Evolutionary conservation across 2,888 invertebrate species (phyloP).

Genomic region (Cheilosia vernalis): DNA sequence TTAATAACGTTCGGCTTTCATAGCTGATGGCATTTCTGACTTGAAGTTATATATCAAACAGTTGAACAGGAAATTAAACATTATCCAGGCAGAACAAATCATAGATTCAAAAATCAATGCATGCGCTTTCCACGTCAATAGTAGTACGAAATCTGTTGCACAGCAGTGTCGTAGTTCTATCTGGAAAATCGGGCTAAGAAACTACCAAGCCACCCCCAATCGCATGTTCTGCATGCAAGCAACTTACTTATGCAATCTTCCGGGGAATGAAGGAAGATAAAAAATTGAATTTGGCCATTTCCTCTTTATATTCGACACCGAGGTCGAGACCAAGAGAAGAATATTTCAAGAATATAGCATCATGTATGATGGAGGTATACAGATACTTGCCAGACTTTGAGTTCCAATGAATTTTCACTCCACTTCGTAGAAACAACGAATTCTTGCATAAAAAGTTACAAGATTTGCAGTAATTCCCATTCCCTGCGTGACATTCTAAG

Average conservation of each 20-base stretch:
- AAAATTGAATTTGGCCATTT: slow-evolving; percentile 32
- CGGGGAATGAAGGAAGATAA: slow-evolving; percentile 28
- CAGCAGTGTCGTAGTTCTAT: slow-evolving; percentile 24
- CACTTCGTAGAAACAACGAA: slow-evolving; percentile 20
- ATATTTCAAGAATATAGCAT: slow-evolving; percentile 20
- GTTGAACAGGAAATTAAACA: slow-evolving; percentile 60
- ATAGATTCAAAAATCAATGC: slow-evolving; percentile 58
- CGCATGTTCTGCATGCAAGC: slow-evolving; percentile 32
- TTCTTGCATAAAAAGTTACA: slow-evolving; percentile 22
- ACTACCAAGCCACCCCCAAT: slow-evolving; percentile 27
- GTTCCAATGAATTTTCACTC: slow-evolving; percentile 44
- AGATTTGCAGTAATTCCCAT: slow-evolving; percentile 23
- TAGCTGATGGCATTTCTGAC: slow-evolving; percentile 7
- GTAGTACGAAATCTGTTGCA: slow-evolving; percentile 55
- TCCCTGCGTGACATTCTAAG: slow-evolving; percentile 33
- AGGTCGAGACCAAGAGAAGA: neutral
- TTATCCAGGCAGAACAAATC: slow-evolving; percentile 33
- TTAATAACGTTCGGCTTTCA: neutral
- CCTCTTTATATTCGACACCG: slow-evolving; percentile 8
- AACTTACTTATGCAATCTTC: slow-evolving; percentile 45
- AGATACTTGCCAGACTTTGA: slow-evolving; percentile 22
- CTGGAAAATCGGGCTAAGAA: slow-evolving; percentile 17
- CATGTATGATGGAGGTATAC: slow-evolving; percentile 1
- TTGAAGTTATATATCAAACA: slow-evolving; percentile 15
- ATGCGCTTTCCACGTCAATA: slow-evolving; percentile 58